These are phyloP conservation scores for Andrena hattorfiana DNA, from an alignment of 2,888 invertebrate genomes.

Conservation along the genomic window DNA sequence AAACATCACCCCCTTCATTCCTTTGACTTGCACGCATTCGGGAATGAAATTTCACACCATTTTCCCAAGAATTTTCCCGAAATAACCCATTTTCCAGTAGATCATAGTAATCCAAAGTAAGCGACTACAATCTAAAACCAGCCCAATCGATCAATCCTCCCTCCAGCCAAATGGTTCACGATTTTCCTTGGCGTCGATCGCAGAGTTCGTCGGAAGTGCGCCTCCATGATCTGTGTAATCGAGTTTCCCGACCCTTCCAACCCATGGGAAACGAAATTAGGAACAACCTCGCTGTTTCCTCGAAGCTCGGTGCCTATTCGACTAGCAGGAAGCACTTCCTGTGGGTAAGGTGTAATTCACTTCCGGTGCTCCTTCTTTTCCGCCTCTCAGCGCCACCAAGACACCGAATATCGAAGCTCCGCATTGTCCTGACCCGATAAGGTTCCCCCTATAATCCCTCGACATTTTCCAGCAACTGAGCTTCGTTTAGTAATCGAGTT, in stretches of 20 bases:
- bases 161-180: neutral
- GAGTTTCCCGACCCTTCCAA: conserved; percentile 4
- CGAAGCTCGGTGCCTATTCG: neutral
- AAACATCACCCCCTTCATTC: neutral
- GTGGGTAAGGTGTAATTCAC: neutral
- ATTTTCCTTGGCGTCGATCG: conserved; percentile 7
- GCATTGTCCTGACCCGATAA: neutral
- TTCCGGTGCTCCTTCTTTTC: neutral
- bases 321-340: neutral
- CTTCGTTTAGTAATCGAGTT: neutral
- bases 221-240: neutral
- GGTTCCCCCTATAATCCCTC: neutral
- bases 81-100: neutral
- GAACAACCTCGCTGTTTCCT: neutral
- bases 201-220: neutral
- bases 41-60: neutral
- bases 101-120: neutral
- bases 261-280: conserved; percentile 6
- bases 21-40: neutral
- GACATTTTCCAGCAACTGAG: neutral
- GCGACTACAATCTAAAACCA: neutral
- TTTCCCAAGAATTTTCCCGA: neutral
- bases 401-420: neutral
- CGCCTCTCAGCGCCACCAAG: neutral
- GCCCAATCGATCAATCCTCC: neutral